These are phyloP conservation scores for Calameuta idolon DNA, from an alignment of 2,888 invertebrate species.

Conservation along the genomic window DNA sequence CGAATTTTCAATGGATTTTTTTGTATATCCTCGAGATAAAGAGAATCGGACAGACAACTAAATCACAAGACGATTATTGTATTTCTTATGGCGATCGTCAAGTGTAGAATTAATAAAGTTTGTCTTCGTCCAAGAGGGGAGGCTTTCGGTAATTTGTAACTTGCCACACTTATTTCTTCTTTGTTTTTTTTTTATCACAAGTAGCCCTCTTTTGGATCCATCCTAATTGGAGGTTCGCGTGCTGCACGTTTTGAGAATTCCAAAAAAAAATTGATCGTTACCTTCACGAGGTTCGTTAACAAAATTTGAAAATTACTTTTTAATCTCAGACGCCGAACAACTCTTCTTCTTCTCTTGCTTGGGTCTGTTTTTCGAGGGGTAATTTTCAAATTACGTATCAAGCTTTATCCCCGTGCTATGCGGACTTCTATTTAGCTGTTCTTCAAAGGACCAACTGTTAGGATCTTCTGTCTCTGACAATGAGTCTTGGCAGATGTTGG, in stretches of 20 bases:
- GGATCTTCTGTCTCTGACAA: not conserved
- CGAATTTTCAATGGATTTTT: not conserved
- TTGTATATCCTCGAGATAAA: not conserved
- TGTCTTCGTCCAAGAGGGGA: not conserved
- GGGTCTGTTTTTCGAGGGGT: not conserved
- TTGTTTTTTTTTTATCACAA: not conserved
- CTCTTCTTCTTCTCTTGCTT: not conserved
- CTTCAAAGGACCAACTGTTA: not conserved
- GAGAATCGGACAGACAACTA: not conserved
- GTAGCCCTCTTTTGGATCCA: not conserved
- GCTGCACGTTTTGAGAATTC: not conserved
- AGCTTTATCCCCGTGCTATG: not conserved
- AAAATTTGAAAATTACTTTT: not conserved
- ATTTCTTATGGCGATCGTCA: not conserved
- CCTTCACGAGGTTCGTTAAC: not conserved
- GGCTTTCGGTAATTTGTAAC: not conserved
- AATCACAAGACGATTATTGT: not conserved
- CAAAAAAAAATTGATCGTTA: not conserved
- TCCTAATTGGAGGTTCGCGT: not conserved
- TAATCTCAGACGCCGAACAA: not conserved
- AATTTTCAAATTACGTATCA: not conserved
- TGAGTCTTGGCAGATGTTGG: slow-evolving; percentile 48
- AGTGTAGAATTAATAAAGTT: not conserved
- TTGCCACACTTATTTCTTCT: not conserved
- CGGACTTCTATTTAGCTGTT: not conserved